phyloP scores from a whole-genome alignment of 2,888 invertebrate genomes.

The Acrobasis repandana region DNA sequence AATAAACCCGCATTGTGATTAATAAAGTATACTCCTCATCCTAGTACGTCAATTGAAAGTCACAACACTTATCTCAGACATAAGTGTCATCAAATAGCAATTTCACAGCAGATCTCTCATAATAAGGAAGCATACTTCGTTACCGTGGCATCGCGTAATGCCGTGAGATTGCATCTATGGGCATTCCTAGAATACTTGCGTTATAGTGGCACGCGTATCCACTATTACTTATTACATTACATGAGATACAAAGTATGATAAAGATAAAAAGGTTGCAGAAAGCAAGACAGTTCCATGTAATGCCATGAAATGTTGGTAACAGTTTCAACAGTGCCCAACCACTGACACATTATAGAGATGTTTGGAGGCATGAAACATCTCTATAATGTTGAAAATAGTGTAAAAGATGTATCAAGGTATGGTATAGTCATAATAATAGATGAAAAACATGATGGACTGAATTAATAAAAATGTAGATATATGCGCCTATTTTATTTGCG shows the following conservation, averaged over 20 bases:
- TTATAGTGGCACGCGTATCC: slow-evolving; percentile 19
- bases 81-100: slow-evolving; percentile 30
- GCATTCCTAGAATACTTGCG: slow-evolving; percentile 31
- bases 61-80: not conserved
- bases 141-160: slow-evolving; percentile 33
- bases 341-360: too few species aligned
- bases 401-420: too few species aligned
- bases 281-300: too few species aligned
- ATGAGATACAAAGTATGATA: not conserved
- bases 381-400: too few species aligned
- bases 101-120: slow-evolving; percentile 33
- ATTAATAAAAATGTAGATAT: too few species aligned
- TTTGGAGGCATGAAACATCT: too few species aligned
- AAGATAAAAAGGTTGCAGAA: too few species aligned
- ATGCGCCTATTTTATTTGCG: too few species aligned
- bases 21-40: not conserved
- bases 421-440: too few species aligned
- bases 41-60: not conserved
- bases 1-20: not conserved
- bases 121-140: slow-evolving; percentile 37
- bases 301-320: too few species aligned
- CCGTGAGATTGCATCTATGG: slow-evolving; percentile 44
- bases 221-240: not conserved
- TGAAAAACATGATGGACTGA: too few species aligned
- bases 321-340: too few species aligned